phyloP scores from a whole-genome alignment of 2,113 vertebrate genomes.

The Macrotis lagotis region DNA sequence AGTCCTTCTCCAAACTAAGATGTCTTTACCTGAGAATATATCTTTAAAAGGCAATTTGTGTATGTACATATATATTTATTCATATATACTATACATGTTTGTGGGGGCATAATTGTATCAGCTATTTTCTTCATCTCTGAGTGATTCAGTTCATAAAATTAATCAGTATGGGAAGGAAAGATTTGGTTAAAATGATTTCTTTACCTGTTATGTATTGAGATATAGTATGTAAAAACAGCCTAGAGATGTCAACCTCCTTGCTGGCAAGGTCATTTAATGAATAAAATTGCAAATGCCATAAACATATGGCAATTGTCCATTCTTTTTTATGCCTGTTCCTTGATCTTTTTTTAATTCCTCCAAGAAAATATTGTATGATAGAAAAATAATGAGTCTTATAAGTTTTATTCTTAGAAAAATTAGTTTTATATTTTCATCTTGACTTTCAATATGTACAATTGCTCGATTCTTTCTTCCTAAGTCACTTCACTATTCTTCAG shows the following conservation, averaged over 20 bases:
- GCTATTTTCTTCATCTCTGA: not conserved
- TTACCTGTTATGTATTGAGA: not conserved
- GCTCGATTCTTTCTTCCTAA: not conserved
- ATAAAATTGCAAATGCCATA: too few species aligned
- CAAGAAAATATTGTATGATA: not conserved
- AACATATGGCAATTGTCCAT: not conserved
- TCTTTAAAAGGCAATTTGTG: not conserved
- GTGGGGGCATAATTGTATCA: not conserved
- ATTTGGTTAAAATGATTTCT: not conserved
- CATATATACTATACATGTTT: not conserved
- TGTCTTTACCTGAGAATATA: not conserved
- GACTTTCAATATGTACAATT: not conserved
- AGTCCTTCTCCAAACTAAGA: not conserved
- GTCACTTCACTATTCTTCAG: not conserved
- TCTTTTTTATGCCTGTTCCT: not conserved
- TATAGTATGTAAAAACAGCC: not conserved
- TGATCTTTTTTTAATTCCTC: not conserved
- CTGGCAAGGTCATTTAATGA: not conserved
- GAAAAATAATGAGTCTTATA: not conserved
- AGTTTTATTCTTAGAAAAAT: not conserved
- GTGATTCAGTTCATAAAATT: not conserved
- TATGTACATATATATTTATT: not conserved
- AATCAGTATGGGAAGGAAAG: not conserved
- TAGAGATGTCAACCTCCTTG: not conserved
- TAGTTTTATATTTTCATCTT: conserved; percentile 1